Evolutionary conservation across 2,888 invertebrate genomes (phyloP), one percentile per base, ranked within the genome.

Genomic region (Strigamia crassipes): DNA sequence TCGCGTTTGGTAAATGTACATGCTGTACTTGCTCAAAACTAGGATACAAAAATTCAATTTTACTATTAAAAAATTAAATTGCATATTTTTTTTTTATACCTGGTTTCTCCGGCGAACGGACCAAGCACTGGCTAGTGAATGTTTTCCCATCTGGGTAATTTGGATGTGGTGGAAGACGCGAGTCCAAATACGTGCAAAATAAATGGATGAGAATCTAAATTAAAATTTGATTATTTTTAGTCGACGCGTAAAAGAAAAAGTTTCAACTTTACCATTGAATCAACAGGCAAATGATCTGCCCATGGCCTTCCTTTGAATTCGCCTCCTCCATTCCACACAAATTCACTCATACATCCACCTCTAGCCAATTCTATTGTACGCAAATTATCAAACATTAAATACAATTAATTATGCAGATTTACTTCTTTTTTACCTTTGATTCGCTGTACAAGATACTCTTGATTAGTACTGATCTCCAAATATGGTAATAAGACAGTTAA

Each of bases 281-380:
- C 97, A n/a, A 94, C 93, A 15, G 96, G 96, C 84, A 94, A 89
- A 85, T 92, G 91, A 83, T 93, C 92, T 85, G 93, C 93, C 96
- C 96, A 96, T 79, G 91, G 91, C 85, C 93, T 92, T 18, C 92
- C 92, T 85, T 92, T 91, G 85, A 91, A 91, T 38, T 89, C 89
- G 66, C 94, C 93, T 78, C 96, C 96, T 82, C 92, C 91, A 88
- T 93, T 93, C 96, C 97, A 97, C 84, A 92, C 92, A 89, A 94
- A 97, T 85, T 93, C 93, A 86, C 94, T 93, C 90, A 97, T 93
- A 86, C 95, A 95, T 12, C 96, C 94, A 83, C 95, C 96, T 86
- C 91, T 91, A 0, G 94, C 91, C 83, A 97, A 90, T 85, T 94
- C 93, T 90, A 86, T 66, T 86, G 84, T 80, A 82, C 80, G 80